Conservation (phyloP, 2,797 vertebrate species). For the Dryobates pubescens region DNA sequence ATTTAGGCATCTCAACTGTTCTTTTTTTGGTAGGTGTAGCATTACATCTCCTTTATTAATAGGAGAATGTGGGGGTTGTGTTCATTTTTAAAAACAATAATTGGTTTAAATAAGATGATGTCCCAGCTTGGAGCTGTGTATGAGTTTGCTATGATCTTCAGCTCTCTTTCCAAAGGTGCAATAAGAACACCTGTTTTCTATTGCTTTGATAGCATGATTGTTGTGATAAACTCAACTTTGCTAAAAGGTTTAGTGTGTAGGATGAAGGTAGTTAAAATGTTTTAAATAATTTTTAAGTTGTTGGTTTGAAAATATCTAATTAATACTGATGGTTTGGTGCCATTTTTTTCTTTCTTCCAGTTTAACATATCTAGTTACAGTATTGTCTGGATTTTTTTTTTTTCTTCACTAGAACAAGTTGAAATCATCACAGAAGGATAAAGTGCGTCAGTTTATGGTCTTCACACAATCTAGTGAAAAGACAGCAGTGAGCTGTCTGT, state of each 20-base stretch:
- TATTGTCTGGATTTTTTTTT: slow-evolving; percentile 24
- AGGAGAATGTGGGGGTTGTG: neutral
- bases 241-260: neutral
- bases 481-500: slow-evolving; percentile 94
- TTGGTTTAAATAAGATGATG: neutral
- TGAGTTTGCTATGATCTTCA: neutral
- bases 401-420: slow-evolving; percentile 92
- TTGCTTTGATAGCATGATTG: neutral
- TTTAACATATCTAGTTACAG: slow-evolving; percentile 11
- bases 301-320: neutral
- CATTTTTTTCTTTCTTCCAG: neutral
- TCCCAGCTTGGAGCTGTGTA: neutral
- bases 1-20: neutral
- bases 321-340: no score
- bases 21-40: neutral
- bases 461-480: slow-evolving; percentile 98
- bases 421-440: slow-evolving; percentile 99
- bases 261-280: neutral
- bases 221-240: neutral
- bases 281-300: neutral
- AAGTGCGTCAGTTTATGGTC: slow-evolving; percentile 99
- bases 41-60: neutral
- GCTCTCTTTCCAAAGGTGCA: neutral
- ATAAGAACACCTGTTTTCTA: neutral
- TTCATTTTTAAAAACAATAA: neutral